Percentiles rank a stretch among this genome's conserved stretches.
phyloP scores from a whole-genome alignment of 1,140 invertebrate species.

The Drosophila bipectinata region DNA sequence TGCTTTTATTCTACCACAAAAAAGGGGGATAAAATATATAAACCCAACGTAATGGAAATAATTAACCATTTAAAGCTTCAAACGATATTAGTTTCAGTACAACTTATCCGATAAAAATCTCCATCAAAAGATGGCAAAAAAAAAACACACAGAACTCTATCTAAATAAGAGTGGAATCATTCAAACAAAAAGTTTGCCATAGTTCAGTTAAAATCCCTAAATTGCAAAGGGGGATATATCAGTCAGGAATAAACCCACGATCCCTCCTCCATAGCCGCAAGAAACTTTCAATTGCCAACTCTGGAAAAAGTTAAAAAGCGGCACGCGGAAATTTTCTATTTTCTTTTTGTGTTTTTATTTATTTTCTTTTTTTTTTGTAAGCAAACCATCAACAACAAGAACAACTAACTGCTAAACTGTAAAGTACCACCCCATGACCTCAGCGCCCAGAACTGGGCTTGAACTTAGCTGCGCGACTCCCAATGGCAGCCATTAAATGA shows the following conservation, averaged over 20 bases:
- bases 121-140: neutral
- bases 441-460: slow-evolving; percentile 7
- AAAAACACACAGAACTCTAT: slow-evolving; percentile 18
- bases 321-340: slow-evolving; percentile 45
- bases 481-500: slow-evolving; percentile 58
- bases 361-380: slow-evolving; percentile 39
- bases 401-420: slow-evolving; percentile 56
- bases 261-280: slow-evolving; percentile 9
- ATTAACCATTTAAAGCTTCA: slow-evolving; percentile 10
- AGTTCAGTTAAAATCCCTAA: slow-evolving; percentile 44
- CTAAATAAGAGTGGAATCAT: slow-evolving; percentile 38
- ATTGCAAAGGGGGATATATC: slow-evolving; percentile 23
- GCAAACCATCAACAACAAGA: slow-evolving; percentile 34
- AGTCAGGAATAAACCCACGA: neutral
- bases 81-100: neutral
- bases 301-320: slow-evolving; percentile 57
- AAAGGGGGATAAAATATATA: neutral
- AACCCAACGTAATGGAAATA: slow-evolving; percentile 1
- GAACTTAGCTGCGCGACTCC: slow-evolving; percentile 10
- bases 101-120: slow-evolving; percentile 10
- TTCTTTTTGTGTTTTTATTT: slow-evolving; percentile 41
- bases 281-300: slow-evolving; percentile 58
- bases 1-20: neutral
- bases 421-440: slow-evolving; percentile 48
- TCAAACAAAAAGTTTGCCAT: slow-evolving; percentile 39